Evolutionary conservation across 2,797 vertebrate species (phyloP).

Genomic region (Sparus aurata): DNA sequence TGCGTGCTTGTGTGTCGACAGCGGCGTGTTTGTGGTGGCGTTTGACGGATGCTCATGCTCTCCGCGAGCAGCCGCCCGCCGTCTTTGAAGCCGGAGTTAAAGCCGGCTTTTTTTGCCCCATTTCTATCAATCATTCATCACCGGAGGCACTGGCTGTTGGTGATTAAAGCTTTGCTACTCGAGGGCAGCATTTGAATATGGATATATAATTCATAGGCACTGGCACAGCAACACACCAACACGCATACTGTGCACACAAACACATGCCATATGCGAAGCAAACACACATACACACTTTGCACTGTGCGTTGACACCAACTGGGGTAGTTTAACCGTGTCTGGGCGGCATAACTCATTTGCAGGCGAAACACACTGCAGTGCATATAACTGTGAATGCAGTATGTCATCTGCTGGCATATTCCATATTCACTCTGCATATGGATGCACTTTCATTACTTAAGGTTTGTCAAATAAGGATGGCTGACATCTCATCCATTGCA

Average conservation of each 20-base stretch:
- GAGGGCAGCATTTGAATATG: slow-evolving; percentile 83
- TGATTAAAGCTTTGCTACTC: slow-evolving; percentile 87
- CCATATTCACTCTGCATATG: slow-evolving; percentile 50
- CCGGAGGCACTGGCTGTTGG: slow-evolving; percentile 83
- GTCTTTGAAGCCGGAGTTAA: slow-evolving; percentile 86
- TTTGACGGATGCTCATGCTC: slow-evolving; percentile 76
- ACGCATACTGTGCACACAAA: slow-evolving; percentile 39
- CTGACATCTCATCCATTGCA: slow-evolving; percentile 47
- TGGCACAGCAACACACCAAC: slow-evolving; percentile 60
- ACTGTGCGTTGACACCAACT: slow-evolving; percentile 26
- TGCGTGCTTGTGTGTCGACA: slow-evolving; percentile 71
- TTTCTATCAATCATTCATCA: slow-evolving; percentile 91
- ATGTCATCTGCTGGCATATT: slow-evolving; percentile 50
- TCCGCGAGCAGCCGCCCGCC: slow-evolving; percentile 70
- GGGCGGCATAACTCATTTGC: slow-evolving; percentile 47
- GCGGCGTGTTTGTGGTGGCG: slow-evolving; percentile 69
- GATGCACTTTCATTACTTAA: slow-evolving; percentile 43
- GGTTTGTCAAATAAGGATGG: slow-evolving; percentile 38
- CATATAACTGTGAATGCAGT: slow-evolving; percentile 29
- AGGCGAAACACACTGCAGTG: slow-evolving; percentile 25
- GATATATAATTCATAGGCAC: slow-evolving; percentile 87
- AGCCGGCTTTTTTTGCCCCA: slow-evolving; percentile 83
- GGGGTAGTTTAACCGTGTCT: slow-evolving; percentile 41
- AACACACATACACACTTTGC: slow-evolving; percentile 13
- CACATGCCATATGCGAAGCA: slow-evolving; percentile 36